Percentiles rank a stretch among this genome's conserved stretches.
phyloP scores from a whole-genome alignment of 2,113 vertebrate genomes.

The Chaenogobius annularis region DNA sequence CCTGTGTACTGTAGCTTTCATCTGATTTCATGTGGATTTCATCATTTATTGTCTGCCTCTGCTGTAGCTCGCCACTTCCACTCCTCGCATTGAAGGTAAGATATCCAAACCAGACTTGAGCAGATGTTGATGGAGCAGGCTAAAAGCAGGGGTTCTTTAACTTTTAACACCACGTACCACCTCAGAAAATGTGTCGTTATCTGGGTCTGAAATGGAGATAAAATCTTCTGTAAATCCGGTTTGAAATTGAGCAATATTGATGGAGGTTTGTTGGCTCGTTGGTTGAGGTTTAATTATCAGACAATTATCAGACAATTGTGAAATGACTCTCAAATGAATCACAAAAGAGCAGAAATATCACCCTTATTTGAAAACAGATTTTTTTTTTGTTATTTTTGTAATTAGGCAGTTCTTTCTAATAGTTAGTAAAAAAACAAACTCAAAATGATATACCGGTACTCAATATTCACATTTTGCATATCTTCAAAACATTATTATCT shows the following conservation, averaged over 20 bases:
- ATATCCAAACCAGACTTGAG: slow-evolving; percentile 67
- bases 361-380: too few species aligned
- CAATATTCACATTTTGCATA: too few species aligned
- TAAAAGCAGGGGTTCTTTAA: slow-evolving; percentile 1
- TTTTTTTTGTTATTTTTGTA: too few species aligned
- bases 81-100: slow-evolving; percentile 30
- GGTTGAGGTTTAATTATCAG: too few species aligned
- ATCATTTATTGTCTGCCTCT: slow-evolving; percentile 64
- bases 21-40: slow-evolving; percentile 74
- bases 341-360: too few species aligned
- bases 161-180: neutral
- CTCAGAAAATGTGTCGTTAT: neutral
- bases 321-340: too few species aligned
- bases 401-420: too few species aligned
- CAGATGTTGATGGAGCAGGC: slow-evolving; percentile 29
- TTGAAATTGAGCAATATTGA: neutral
- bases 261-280: too few species aligned
- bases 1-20: slow-evolving; percentile 53
- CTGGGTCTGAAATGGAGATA: neutral
- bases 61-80: slow-evolving; percentile 43
- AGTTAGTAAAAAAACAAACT: too few species aligned
- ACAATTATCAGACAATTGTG: too few species aligned
- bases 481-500: too few species aligned
- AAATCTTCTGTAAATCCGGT: neutral
- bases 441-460: too few species aligned